Base-by-base conservation (phyloP, 2,888 invertebrate genomes). In the Oligia fasciuncula region DNA sequence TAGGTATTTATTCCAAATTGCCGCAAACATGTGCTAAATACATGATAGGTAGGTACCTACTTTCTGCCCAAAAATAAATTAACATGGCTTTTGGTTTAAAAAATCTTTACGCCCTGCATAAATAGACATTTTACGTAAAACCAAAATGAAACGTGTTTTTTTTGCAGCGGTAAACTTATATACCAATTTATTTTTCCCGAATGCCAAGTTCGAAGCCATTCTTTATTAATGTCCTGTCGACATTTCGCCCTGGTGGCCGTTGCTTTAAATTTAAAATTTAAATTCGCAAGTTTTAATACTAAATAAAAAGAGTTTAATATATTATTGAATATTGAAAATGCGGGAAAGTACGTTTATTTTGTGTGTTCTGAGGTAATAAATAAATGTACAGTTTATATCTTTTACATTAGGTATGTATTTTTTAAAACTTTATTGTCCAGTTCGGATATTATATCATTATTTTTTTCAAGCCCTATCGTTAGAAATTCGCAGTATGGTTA, bases 191-290 rank as follows among this genome's bases (percentile, higher is more conserved):
- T 87, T 79, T 83, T 79, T 70, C 76, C 87, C 75, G 84, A 80
- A 87, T 72, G 72, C 66, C 76, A 80, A 74, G 62, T 84, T 81
- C 77, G 81, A 74, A 80, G 79, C 75, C 76, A 68, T 74, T 67
- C 73, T 81, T 86, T 70, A 88, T 86, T 88, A 86, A 86, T 86
- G 81, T 72, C 68, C 87, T 84, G 87, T 78, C 88, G 81, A 86
- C 87, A 84, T 88, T 73, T 73, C 73, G 76, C 77, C 66, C 87
- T 74, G 77, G 77, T 81, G 79, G 88, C 72, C 81, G 70, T 68
- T 63, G 74, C 73, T 78, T 76, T 74, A 79, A 80, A 80, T 88
- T 83, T 83, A 76, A 83, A 86, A 77, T 87, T 83, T 86, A 77
- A 85, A 87, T 86, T 76, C 49, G 23, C 54, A 77, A 76, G 29